Conservation (phyloP, 1,140 invertebrate genomes). For the Melipona quadrifasciata region DNA sequence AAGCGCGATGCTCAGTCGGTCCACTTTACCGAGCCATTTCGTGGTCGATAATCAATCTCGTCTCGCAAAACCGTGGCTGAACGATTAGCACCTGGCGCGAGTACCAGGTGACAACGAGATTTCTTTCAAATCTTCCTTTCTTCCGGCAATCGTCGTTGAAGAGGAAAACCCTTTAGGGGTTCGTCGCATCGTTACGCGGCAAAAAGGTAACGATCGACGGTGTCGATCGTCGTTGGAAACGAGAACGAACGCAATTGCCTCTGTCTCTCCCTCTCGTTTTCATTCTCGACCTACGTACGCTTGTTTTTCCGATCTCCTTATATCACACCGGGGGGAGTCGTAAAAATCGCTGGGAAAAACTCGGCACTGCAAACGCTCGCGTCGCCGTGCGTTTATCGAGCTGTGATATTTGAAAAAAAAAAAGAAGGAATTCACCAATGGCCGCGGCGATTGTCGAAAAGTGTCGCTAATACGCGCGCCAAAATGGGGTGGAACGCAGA, state of each 20-base stretch:
- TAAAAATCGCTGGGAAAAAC: not conserved
- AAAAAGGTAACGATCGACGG: not conserved
- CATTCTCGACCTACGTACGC: not conserved
- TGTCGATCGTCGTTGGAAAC: not conserved
- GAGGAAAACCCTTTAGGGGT: not conserved
- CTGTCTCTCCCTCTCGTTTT: not conserved
- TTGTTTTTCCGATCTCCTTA: not conserved
- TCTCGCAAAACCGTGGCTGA: slow-evolving; percentile 47
- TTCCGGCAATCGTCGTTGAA: not conserved
- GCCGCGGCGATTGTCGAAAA: not conserved
- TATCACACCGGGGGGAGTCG: not conserved
- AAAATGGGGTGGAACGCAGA: not conserved
- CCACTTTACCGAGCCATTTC: slow-evolving; percentile 62
- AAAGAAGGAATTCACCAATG: not conserved
- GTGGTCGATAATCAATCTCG: slow-evolving; percentile 65
- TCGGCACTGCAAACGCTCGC: not conserved
- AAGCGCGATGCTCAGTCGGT: slow-evolving; percentile 54
- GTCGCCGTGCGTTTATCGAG: not conserved
- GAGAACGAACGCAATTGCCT: not conserved
- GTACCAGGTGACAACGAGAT: not conserved
- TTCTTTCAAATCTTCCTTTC: not conserved
- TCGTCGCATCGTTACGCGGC: not conserved
- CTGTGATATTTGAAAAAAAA: not conserved
- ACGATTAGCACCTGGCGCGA: slow-evolving; percentile 51
- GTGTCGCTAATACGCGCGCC: not conserved